Base-by-base conservation (phyloP, 2,888 invertebrate genomes). In the Crocallis elinguaria region DNA sequence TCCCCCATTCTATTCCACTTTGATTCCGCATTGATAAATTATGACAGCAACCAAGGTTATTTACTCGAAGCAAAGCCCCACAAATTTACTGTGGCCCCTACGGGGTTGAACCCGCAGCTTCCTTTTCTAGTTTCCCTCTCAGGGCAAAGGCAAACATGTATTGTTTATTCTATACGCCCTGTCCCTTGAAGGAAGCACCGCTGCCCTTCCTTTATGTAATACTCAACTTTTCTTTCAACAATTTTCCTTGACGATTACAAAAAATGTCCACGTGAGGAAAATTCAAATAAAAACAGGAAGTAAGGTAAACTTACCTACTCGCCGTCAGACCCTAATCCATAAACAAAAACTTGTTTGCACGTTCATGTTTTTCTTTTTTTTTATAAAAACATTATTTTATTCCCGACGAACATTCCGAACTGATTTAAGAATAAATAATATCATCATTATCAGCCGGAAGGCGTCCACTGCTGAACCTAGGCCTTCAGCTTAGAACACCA, bases 91-190 rank as follows among this genome's bases (percentile, higher is more conserved):
- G 60, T 46, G 41, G 44, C 55, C 64, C 57, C 55, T 49, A 30
- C 14, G 62, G 60, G 59, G 52, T 46, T 53, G 23, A 53, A 57
- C 52, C 45, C 57, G 35, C 36, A 49, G 48, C 51, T 57, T 58
- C 60, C 59, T 63, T 60, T 62, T 60, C 52, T 56, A 66, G 62
- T 60, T 60, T 59, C 48, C 53, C 49, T 61, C 50, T 21, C 36
- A 57, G 50, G 48, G 59, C 39, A 39, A 62, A 43, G 41, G 55
- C 44, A 57, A 63, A 55, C 54, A 57, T 50, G 48, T 57, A 60
- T 60, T 62, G 50, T 54, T 58, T 62, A 59, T 60, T 62, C 45
- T 56, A 51, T 52, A 56, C 43, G 43, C 25, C 41, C 39, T 33
- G 38, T 52, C 54, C 38, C 46, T 44, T 44, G 46, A 52, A 59